Base-by-base conservation (phyloP, 53 echinoderm and acorn worm species). In the Astropecten irregularis region DNA sequence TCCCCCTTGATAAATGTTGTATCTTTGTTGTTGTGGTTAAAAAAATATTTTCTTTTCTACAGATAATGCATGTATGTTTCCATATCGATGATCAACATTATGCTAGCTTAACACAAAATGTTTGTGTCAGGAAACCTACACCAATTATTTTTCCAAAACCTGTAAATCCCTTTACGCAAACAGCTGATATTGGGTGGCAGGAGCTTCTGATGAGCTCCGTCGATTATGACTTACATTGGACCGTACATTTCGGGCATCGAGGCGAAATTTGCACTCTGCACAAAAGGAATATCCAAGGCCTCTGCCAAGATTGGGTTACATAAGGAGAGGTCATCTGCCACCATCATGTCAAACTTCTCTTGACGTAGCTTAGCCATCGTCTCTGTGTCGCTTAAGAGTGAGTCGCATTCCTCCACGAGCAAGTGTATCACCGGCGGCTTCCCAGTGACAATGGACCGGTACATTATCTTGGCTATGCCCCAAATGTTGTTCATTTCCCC, bases 311-410 rank as follows among this genome's bases (percentile, higher is more conserved):
- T 36, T 9, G 74, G 21, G 23, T 38, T 54, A 29, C 74, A 74
- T 15, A 35, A 8, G 3, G 27, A 54, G 25, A 54, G 9, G 27
- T 38, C 54, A 55, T 74, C 74, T 5, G 54, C 74, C 20, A 74
- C 74, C 40, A 74, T 14, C 74, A 74, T 74, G 57, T 74, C 57
- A 11, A 74, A 74, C 9, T 35, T 18, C 57, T 74, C 74, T 9
- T n/a, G 22, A 2, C 53, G 14, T 21, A 74, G 57, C 21, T 19
- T 37, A 5, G 10, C 57, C 36, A 74, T 55, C 14, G 74, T 55
- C 14, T 13, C 40, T 5, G 6, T 26, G 23, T 74, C 74, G 1
- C 37, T 15, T 13, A 74, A 28, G 2, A 74, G 26, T 4, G 54
- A 36, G 3, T 74, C 74, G 26, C 74, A 74, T 31, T 40, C 38